Conservation (phyloP, 2,888 invertebrate genomes). For the Julus scandinavius region DNA sequence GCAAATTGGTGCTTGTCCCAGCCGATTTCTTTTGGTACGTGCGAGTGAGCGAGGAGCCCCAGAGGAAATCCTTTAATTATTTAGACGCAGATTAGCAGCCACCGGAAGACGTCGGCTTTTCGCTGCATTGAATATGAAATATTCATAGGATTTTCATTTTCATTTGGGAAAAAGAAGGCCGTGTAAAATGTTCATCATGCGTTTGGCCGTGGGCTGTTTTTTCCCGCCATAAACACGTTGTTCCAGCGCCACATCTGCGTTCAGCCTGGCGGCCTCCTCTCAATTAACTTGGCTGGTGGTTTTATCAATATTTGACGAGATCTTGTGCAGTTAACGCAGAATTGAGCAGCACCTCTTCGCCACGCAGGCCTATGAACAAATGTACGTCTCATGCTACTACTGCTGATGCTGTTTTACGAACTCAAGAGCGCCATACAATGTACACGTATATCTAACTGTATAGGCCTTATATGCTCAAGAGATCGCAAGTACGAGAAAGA, state of each 20-base stretch:
- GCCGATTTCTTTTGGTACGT: conserved; percentile 45
- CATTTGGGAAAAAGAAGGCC: conserved; percentile 51
- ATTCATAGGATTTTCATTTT: conserved; percentile 56
- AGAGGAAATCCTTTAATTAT: conserved; percentile 54
- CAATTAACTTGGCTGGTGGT: conserved; percentile 53
- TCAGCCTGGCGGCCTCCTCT: conserved; percentile 46
- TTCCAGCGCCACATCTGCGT: conserved; percentile 37
- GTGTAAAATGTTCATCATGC: conserved; percentile 46
- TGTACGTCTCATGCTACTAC: background rate
- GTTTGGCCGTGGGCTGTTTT: conserved; percentile 41
- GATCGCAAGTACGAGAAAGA: background rate
- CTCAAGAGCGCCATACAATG: background rate
- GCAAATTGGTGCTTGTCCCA: conserved; percentile 36
- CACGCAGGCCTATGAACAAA: background rate
- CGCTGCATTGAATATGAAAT: conserved; percentile 47
- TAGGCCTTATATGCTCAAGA: background rate
- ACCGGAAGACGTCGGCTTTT: conserved; percentile 35
- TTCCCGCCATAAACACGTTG: conserved; percentile 55
- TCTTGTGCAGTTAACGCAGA: conserved; percentile 40
- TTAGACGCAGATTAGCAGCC: conserved; percentile 53
- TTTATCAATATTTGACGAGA: conserved; percentile 55
- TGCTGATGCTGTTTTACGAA: background rate
- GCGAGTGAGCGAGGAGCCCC: conserved; percentile 48
- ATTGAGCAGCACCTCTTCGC: conserved; percentile 33
- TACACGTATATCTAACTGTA: background rate